Evolutionary conservation across 2,113 vertebrate genomes (phyloP).

Genomic region (Poeciliopsis occidentalis): DNA sequence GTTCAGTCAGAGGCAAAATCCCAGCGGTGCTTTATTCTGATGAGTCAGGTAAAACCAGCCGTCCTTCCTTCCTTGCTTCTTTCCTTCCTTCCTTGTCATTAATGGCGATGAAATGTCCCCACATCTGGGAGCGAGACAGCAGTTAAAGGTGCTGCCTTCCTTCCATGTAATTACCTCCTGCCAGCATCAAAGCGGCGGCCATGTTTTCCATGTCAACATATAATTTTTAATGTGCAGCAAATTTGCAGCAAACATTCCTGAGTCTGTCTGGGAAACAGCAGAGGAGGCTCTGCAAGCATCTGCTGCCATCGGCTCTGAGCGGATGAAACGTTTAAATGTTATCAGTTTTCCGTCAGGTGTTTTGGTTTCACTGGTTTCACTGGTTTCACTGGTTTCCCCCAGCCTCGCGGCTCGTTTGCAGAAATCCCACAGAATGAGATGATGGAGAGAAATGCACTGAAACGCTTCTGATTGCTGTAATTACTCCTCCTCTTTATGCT

Average conservation of each 20-base stretch:
- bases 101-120: conserved; percentile 63
- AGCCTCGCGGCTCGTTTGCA: background rate
- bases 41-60: conserved; percentile 9
- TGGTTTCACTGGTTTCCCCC: conserved; percentile 1
- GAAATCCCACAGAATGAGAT: too few relatives aligned
- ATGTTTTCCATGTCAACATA: conserved; percentile 56
- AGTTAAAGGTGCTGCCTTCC: conserved; percentile 63
- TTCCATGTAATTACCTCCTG: conserved; percentile 64
- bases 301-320: background rate
- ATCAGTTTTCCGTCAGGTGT: background rate
- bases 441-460: background rate
- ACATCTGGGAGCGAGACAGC: conserved; percentile 73
- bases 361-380: conserved; percentile 2
- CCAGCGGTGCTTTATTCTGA: background rate
- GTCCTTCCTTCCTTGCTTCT: conserved; percentile 62
- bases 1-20: background rate
- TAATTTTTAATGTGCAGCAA: conserved; percentile 45
- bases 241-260: conserved; percentile 53
- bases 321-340: background rate
- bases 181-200: conserved; percentile 63
- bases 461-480: background rate
- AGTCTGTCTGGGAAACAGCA: conserved; percentile 52
- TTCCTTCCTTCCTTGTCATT: conserved; percentile 72
- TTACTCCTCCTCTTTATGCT: background rate
- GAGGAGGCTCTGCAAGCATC: conserved; percentile 5